Evolutionary conservation across 2,888 invertebrate species (phyloP), one percentile per base, ranked within the genome.

Genomic region (Imbricaverruca yamaguchii): DNA sequence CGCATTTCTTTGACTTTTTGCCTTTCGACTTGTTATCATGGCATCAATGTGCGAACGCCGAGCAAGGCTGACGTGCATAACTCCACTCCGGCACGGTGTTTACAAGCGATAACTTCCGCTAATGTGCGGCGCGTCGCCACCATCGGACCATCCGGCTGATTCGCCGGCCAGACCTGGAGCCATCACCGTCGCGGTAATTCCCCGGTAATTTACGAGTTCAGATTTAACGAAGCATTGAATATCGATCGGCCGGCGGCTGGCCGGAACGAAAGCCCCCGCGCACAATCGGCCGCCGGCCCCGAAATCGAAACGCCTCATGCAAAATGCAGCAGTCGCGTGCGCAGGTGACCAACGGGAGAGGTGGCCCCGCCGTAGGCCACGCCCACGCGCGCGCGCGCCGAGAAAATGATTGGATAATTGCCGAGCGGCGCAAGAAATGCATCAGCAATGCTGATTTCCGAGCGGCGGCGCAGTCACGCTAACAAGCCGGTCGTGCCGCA

Each of bases 381-480:
- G 67, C 67, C 67, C 67, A 12, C 67, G 13, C 0, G 25, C 67
- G 11, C 67, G 25, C 25, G 10, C 9, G 13, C 67, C n/a, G 67
- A 61, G 61, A 67, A 25, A 67, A 67, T 67, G 25, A 67, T 67
- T 67, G 67, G 67, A 67, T 67, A 67, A 67, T 67, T 67, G 67
- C 67, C 3, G 10, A 10, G n/a, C 13, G 12, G 67, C 67, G 67
- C 67, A 67, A 67, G 67, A 67, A 67, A 67, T 25, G 67, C 67
- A 67, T 67, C 25, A 67, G 25, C 67, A 67, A 13, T 25, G 67
- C 25, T 67, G 67, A 67, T 67, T 67, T 25, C 39, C 2, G 25
- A 67, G 13, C 25, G 13, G 6, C 12, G n/a, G 11, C 67, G 25
- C 25, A 12, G 67, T n/a, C 25, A 11, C 25, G 67, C 25, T 67